Evolutionary conservation across 1,140 invertebrate species (phyloP), one percentile per base, ranked within the genome.

Genomic region (Polypedilum pembai): DNA sequence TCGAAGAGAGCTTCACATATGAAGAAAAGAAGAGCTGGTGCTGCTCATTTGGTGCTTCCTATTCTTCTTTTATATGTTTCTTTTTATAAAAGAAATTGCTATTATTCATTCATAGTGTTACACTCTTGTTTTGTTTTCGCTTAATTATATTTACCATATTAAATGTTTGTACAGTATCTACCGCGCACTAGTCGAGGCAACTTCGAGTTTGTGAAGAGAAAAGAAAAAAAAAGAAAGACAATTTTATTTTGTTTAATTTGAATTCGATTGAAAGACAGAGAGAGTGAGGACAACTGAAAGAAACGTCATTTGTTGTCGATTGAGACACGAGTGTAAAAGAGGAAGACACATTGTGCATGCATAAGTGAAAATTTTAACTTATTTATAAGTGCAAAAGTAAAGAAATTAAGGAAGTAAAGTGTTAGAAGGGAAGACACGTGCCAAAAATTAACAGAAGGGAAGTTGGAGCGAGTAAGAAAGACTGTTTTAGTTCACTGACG

Each of bases 51-150:
- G 45, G 45, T 56, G 45, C 45, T 56, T 56, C 45, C 45, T 56
- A n/a, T 56, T 56, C 45, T 56, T 56, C 45, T 56, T 56, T 15
- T 45, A 10, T 45, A 8, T 15, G 15, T 45, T 45, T 45, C 15
- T 41, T 45, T 45, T 45, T 56, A 15, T 10, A 56, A 56, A 56
- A 56, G 45, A 56, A 56, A 56, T 56, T 56, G 45, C 45, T 56
- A 56, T 56, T 56, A 56, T 56, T 56, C 45, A 56, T 56, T 56
- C 45, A 56, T 56, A 56, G n/a, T 56, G n/a, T 56, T 56, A 56
- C 45, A 56, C 45, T 56, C 45, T 56, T 56, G 45, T 56, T 56
- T 12, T 56, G 45, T 56, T 56, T 56, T 56, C 45, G 45, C n/a
- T 56, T 56, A 56, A 56, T 56, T 56, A 56, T 56, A 56, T 56